Percentiles rank a stretch among this genome's conserved stretches.
Conservation (phyloP, 2,888 invertebrate species). For the Rhingia campestris region DNA sequence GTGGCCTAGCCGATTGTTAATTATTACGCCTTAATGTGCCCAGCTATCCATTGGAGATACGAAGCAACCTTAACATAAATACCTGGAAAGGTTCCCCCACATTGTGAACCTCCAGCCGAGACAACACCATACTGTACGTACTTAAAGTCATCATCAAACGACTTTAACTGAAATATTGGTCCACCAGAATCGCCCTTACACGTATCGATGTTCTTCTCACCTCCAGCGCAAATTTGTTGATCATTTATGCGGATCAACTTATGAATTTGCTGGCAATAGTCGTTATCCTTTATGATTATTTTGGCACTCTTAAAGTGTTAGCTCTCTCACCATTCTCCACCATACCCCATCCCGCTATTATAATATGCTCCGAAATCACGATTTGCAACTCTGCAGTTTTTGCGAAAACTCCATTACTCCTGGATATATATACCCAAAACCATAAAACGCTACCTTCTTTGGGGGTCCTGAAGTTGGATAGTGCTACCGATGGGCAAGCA, state of each 20-base stretch:
- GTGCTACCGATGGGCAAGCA: too few relatives aligned
- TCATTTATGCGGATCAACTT: conserved; percentile 74
- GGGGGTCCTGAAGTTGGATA: too few relatives aligned
- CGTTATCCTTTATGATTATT: conserved; percentile 70
- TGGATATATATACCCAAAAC: too few relatives aligned
- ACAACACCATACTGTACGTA: conserved; percentile 84
- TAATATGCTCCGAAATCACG: conserved; percentile 67
- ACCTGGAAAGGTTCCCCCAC: conserved; percentile 83
- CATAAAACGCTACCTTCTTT: too few relatives aligned
- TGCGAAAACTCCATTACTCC: too few relatives aligned
- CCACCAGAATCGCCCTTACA: conserved; percentile 76
- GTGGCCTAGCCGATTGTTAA: too few relatives aligned
- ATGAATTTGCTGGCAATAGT: conserved; percentile 78
- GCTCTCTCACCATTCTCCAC: conserved; percentile 75
- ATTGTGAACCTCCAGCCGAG: conserved; percentile 85
- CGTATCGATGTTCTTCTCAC: conserved; percentile 75
- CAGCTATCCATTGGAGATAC: conserved; percentile 85
- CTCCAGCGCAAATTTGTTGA: conserved; percentile 85
- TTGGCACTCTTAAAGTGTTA: conserved; percentile 75
- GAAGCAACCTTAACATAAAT: conserved; percentile 84
- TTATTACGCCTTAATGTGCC: conserved; percentile 65
- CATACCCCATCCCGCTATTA: conserved; percentile 80
- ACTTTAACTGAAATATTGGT: conserved; percentile 76
- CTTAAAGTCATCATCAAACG: conserved; percentile 70
- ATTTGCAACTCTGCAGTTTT: conserved; percentile 66